phyloP scores from a whole-genome alignment of 1,140 invertebrate species.

The Drosophila bifasciata region DNA sequence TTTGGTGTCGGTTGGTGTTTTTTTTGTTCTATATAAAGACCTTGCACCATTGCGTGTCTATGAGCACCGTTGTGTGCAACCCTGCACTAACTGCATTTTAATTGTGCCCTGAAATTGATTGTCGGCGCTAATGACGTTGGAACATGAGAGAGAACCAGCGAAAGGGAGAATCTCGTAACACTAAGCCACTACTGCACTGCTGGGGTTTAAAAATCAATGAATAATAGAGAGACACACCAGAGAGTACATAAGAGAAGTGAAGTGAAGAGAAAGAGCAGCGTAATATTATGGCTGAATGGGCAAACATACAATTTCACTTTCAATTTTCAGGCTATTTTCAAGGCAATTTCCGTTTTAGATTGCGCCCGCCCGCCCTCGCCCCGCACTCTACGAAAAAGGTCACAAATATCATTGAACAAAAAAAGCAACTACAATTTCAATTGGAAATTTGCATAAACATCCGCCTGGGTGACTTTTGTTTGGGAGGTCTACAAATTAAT shows the following conservation, averaged over 20 bases:
- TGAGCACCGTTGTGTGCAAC: slow-evolving; percentile 7
- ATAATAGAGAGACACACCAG: neutral
- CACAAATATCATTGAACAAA: slow-evolving; percentile 16
- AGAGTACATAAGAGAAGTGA: too few relatives aligned
- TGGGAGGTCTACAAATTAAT: slow-evolving; percentile 54
- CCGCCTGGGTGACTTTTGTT: slow-evolving; percentile 21
- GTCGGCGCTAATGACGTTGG: slow-evolving; percentile 13
- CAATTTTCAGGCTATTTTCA: slow-evolving; percentile 24
- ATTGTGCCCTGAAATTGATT: slow-evolving; percentile 19
- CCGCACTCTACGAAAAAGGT: slow-evolving; percentile 21
- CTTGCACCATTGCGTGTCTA: too few relatives aligned
- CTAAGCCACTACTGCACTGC: neutral
- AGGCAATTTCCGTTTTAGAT: slow-evolving; percentile 23
- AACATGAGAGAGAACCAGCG: slow-evolving; percentile 15
- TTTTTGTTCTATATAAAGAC: too few relatives aligned
- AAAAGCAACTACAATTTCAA: slow-evolving; percentile 9
- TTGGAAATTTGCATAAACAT: slow-evolving; percentile 40
- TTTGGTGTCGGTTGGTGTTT: too few relatives aligned
- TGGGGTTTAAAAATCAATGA: slow-evolving; percentile 6
- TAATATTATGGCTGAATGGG: too few relatives aligned
- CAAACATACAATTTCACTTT: slow-evolving; percentile 15
- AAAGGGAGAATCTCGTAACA: slow-evolving; percentile 7
- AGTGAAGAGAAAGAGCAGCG: too few relatives aligned
- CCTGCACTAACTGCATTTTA: slow-evolving; percentile 22
- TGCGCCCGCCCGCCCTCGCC: neutral